Base-by-base conservation (phyloP, 2,888 invertebrate genomes). In the Galerucella nymphaeae region DNA sequence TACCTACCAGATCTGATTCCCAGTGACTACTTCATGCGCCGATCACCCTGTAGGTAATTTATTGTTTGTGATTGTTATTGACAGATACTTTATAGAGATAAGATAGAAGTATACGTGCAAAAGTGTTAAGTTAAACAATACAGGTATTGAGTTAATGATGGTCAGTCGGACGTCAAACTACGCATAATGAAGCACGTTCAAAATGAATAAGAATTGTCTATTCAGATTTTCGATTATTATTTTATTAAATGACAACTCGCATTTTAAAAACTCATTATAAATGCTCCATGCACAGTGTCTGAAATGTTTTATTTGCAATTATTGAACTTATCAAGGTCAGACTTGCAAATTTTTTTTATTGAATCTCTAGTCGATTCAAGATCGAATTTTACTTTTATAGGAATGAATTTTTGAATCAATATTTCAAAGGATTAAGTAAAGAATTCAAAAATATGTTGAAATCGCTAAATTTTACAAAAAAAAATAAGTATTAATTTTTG, bases 101-200 rank as follows among this genome's bases (percentile, higher is more conserved):
- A 45, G 45, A 45, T 45, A 30, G 30, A 30, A 30, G 30, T 5
- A 30, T 30, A 30, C 30, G 30, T 45, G 45, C 45, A 45, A 13
- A 13, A 13, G 45, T 14, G 11, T 45, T 45, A 45, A 45, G 45
- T 45, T 45, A 45, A 45, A 45, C 45, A 45, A 45, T 45, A 13
- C 45, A 50, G n/a, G 50, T 50, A 50, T 0, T 6, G 1, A 20
- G 58, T 20, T 58, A 58, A 58, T 58, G 58, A 70, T 57, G 65
- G 58, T 38, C 72, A 71, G 48, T 55, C 72, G 68, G 69, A 74
- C 71, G 58, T 71, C 72, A 67, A 73, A 71, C 71, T 64, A 30
- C 61, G 69, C 59, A 76, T 72, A 76, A 74, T 76, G 66, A 71
- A 70, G 61, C 74, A 75, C 75, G 72, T 75, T 55, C 67, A 53